phyloP scores from a whole-genome alignment of 2,888 invertebrate genomes.

The Zeuzera pyrina region DNA sequence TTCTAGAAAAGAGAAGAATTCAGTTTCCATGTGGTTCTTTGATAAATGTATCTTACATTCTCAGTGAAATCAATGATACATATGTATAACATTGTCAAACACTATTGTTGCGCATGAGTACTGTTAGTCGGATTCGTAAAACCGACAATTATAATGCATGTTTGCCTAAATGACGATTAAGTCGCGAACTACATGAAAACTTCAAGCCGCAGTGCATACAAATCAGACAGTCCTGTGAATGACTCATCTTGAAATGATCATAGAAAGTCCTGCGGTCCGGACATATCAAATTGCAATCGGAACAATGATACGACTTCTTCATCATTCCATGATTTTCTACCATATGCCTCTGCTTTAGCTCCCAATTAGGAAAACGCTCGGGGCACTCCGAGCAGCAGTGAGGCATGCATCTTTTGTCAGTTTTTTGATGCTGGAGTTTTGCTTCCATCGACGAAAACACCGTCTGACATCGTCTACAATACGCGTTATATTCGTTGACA shows the following conservation, averaged over 20 bases:
- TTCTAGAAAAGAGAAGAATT: constrained; percentile 16
- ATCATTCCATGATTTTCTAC: constrained; percentile 9
- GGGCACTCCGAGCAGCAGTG: constrained; percentile 14
- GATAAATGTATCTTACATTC: no score
- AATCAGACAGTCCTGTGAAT: constrained; percentile 14
- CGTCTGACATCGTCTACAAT: constrained; percentile 14
- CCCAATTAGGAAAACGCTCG: constrained; percentile 15
- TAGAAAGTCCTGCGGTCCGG: constrained; percentile 14
- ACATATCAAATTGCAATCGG: constrained; percentile 13
- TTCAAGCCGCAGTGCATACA: constrained; percentile 18
- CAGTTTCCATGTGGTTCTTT: constrained; percentile 6
- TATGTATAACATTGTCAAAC: no score
- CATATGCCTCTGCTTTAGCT: constrained; percentile 17
- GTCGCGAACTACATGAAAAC: constrained; percentile 12
- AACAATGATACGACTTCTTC: constrained; percentile 11
- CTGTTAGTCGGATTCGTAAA: neutral
- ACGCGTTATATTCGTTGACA: constrained; percentile 14
- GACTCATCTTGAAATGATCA: constrained; percentile 17
- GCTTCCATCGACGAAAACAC: constrained; percentile 9
- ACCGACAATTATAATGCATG: constrained; percentile 9
- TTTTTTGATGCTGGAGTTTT: constrained; percentile 8
- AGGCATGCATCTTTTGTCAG: constrained; percentile 12
- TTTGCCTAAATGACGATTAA: constrained; percentile 18
- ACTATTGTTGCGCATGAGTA: no score
- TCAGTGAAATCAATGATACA: no score